phyloP scores from a whole-genome alignment of 2,113 vertebrate genomes.

The Mixornis gularis region DNA sequence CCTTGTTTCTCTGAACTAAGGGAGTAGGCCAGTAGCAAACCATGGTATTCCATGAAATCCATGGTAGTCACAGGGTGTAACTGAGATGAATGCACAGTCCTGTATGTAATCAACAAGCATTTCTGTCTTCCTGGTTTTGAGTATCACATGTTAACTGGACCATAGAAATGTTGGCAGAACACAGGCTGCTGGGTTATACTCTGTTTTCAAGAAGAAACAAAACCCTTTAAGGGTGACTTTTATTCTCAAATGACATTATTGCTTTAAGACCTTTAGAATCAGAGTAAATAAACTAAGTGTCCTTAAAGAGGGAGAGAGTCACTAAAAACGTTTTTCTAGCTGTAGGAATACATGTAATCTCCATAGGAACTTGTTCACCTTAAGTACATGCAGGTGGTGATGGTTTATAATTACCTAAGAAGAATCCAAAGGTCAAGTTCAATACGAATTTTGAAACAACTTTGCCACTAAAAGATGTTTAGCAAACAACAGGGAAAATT shows the following conservation, averaged over 20 bases:
- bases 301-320: neutral
- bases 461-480: neutral
- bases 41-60: neutral
- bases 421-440: neutral
- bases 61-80: fast-evolving
- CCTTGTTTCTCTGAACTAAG: neutral
- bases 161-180: neutral
- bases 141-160: neutral
- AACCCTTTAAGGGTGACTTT: neutral
- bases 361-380: neutral
- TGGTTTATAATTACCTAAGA: neutral
- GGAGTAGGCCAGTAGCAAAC: neutral
- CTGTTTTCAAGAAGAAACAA: neutral
- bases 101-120: neutral
- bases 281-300: neutral
- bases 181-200: neutral
- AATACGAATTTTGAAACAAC: neutral
- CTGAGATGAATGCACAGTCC: neutral
- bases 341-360: neutral
- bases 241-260: neutral
- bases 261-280: neutral
- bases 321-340: neutral
- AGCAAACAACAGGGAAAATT: neutral
- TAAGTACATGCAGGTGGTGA: neutral
- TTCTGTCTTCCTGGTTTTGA: neutral